Evolutionary conservation across 2,113 vertebrate species (phyloP).

Genomic region (Climacteris rufus): DNA sequence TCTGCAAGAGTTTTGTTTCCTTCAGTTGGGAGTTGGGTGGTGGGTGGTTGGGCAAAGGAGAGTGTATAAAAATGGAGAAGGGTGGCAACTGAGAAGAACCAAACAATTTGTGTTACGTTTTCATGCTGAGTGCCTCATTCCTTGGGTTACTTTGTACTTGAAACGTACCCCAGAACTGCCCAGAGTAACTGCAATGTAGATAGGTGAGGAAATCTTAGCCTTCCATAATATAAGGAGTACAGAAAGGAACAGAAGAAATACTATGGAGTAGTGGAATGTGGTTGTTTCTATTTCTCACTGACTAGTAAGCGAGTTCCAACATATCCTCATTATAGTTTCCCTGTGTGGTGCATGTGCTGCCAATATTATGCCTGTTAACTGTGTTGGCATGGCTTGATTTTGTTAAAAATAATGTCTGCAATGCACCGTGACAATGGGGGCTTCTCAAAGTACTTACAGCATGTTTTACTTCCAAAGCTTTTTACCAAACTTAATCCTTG

Average conservation of each 20-base stretch:
- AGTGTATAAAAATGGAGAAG: neutral
- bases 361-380: constrained; percentile 42
- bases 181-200: neutral
- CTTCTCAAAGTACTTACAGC: neutral
- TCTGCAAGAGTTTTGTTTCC: rapidly evolving
- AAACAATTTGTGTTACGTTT: neutral
- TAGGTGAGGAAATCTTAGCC: neutral
- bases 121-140: neutral
- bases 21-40: neutral
- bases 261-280: constrained; percentile 40
- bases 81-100: neutral
- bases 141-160: neutral
- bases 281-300: constrained; percentile 49
- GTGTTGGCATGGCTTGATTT: constrained; percentile 27
- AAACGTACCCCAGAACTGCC: neutral
- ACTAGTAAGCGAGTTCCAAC: constrained; percentile 39
- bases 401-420: constrained; percentile 22
- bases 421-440: neutral
- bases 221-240: neutral
- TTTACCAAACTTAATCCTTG: neutral
- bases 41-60: neutral
- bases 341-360: neutral
- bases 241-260: constrained; percentile 9
- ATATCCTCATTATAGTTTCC: constrained; percentile 33
- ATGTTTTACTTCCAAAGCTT: neutral